phyloP scores from a whole-genome alignment of 2,113 vertebrate species.

The Ardeotis arabs region DNA sequence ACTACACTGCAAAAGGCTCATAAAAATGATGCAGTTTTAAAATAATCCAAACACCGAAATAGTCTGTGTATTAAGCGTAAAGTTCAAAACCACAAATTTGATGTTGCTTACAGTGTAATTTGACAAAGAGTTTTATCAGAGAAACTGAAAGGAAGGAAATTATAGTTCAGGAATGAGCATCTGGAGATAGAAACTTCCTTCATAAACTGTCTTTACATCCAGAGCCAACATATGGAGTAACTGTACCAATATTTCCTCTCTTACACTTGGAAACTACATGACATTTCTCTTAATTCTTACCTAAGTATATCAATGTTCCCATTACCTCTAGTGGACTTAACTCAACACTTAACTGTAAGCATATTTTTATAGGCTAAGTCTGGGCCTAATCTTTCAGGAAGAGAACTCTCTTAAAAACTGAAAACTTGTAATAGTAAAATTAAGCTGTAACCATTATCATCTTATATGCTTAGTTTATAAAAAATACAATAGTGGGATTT shows the following conservation, averaged over 20 bases:
- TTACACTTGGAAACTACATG: neutral
- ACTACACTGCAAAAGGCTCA: neutral
- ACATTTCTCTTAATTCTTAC: neutral
- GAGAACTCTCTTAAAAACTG: neutral
- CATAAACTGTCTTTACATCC: neutral
- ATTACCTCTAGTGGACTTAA: neutral
- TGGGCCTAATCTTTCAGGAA: neutral
- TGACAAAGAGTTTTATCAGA: neutral
- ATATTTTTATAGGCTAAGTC: neutral
- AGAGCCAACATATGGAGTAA: fast-evolving
- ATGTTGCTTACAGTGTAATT: neutral
- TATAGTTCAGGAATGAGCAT: neutral
- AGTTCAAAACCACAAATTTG: neutral
- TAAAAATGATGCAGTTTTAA: neutral
- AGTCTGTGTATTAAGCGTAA: neutral
- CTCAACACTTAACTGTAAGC: neutral
- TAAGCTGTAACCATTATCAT: neutral
- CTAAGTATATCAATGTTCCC: neutral
- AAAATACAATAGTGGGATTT: neutral
- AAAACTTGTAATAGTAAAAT: neutral
- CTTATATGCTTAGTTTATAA: neutral
- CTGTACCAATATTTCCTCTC: neutral
- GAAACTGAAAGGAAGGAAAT: neutral
- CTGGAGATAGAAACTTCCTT: neutral
- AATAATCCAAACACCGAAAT: neutral